A percentile compares a stretch with the other conserved stretches of the same genome.
These are phyloP conservation scores for Julus scanicus DNA, from an alignment of 2,888 invertebrate species.

Conservation along the genomic window DNA sequence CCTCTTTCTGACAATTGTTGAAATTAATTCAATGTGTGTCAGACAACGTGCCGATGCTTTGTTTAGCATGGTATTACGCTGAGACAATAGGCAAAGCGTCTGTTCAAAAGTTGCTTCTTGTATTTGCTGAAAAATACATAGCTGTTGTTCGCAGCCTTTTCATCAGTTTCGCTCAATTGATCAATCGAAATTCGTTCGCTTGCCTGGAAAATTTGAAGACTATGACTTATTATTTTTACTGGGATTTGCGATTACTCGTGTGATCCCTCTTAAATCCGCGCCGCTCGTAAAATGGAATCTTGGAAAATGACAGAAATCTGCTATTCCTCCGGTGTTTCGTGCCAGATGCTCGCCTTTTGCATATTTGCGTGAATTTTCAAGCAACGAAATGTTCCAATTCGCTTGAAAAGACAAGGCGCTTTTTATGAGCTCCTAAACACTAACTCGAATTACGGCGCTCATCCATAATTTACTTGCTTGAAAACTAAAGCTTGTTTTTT, in stretches of 20 bases:
- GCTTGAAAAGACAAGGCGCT: slow-evolving; percentile 10
- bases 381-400: not conserved
- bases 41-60: too few species aligned
- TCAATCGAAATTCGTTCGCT: not conserved
- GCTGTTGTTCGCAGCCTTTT: not conserved
- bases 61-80: too few species aligned
- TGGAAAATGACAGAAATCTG: not conserved
- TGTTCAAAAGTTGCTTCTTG: too few species aligned
- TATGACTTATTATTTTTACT: slow-evolving; percentile 5
- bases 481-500: not conserved
- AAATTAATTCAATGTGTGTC: too few species aligned
- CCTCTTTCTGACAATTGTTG: too few species aligned
- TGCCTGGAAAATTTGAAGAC: not conserved
- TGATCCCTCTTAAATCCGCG: not conserved
- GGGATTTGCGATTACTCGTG: not conserved
- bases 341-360: slow-evolving; percentile 11
- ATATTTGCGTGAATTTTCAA: slow-evolving; percentile 25
- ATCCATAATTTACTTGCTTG: slow-evolving; percentile 12
- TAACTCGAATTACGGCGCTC: slow-evolving; percentile 16
- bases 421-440: slow-evolving; percentile 13
- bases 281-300: slow-evolving; percentile 11
- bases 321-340: not conserved
- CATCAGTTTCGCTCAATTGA: not conserved
- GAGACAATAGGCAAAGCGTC: too few species aligned
- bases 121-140: too few species aligned